Evolutionary conservation across 35 echinoderm and acorn worm species (phyloP), one percentile per base, ranked within the genome.

Genomic region (Strongylocentrotus purpuratus): DNA sequence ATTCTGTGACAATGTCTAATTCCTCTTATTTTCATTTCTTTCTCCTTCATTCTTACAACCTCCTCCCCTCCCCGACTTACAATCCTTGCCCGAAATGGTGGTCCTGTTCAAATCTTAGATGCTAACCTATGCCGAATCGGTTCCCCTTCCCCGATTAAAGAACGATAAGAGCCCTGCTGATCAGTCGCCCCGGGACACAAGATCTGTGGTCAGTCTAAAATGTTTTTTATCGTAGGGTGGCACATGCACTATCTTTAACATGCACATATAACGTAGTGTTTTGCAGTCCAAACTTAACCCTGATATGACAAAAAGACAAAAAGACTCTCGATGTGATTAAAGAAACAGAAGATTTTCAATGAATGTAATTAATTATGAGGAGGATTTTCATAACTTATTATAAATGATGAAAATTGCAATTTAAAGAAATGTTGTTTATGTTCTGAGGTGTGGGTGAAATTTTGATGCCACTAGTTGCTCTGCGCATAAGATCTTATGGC

Each of bases 161-260:
- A 86, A 95, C 32, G 46, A 45, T 60, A 88, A 45, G n/a, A 50
- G 41, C 90, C 60, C 65, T n/a, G 88, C n/a, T 2, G 95, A 92
- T 61, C 87, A 95, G 48, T 95, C 46, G 32, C 95, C 95, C 20
- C 92, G 90, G 90, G 95, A 95, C 52, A 92, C 95, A 25, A 41
- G 95, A 35, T 92, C 95, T 20, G 45, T 95, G 95, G 95, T 95
- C 95, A 95, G 95, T 95, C 88, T 59, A 17, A 17, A 59, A 14
- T 59, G 11, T 59, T 59, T 59, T 59, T 59, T 59, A 59, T 41
- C 35, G 11, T 59, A 59, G 52, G 52, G 17, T 59, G 52, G 52
- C 52, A 59, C 5, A 59, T 59, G 52, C 52, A 59, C 52, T 10
- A 17, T 11, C 9, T 59, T 59, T 87, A 87, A 87, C 33, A 8